Percentiles rank a stretch among this genome's conserved stretches.
phyloP scores from a whole-genome alignment of 1,140 invertebrate genomes.

The Chionoecetes opilio region DNA sequence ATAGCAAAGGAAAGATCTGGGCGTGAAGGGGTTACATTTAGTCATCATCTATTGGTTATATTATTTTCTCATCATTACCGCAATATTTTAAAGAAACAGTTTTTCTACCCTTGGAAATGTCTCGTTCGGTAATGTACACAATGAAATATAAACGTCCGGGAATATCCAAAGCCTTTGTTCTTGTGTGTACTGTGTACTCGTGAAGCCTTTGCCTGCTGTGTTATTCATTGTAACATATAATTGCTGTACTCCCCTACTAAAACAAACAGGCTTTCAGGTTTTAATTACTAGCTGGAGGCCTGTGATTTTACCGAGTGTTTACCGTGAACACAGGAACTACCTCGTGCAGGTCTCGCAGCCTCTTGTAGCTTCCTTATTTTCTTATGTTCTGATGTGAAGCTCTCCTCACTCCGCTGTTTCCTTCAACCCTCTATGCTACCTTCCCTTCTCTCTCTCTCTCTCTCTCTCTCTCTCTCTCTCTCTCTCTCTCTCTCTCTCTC shows the following conservation, averaged over 20 bases:
- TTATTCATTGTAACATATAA: neutral
- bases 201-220: neutral
- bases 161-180: neutral
- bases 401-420: neutral
- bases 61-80: too few relatives aligned
- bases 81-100: too few relatives aligned
- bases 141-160: neutral
- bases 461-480: too few relatives aligned
- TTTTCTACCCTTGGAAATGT: too few relatives aligned
- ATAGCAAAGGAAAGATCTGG: too few relatives aligned
- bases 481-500: too few relatives aligned
- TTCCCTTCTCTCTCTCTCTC: neutral
- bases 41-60: too few relatives aligned
- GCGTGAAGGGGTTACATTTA: too few relatives aligned
- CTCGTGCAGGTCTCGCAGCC: too few relatives aligned
- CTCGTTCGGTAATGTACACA: too few relatives aligned
- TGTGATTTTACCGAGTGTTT: neutral
- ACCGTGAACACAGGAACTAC: too few relatives aligned
- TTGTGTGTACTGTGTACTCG: neutral
- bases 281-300: neutral
- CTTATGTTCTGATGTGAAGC: constrained; percentile 1
- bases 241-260: neutral
- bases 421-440: neutral
- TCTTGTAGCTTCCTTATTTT: too few relatives aligned
- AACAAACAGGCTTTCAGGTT: neutral